Base-by-base conservation (phyloP, 2,888 invertebrate genomes). In the Cerastis rubricosa region DNA sequence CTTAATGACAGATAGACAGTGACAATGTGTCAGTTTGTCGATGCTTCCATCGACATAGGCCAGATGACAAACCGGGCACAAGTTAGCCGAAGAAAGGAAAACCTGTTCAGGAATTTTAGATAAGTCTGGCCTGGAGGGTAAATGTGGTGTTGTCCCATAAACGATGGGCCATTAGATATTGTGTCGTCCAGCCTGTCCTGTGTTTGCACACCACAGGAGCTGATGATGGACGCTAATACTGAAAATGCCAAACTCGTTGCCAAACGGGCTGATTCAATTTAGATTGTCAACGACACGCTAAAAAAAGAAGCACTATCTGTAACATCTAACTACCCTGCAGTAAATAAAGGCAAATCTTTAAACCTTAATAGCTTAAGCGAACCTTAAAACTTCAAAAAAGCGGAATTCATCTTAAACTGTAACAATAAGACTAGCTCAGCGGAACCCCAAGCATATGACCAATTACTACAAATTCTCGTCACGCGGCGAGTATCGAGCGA, bases 401-500 rank as follows among this genome's bases (percentile, higher is more conserved):
- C 14, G 5, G 1, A 40, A 25, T 17, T 29, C 12, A 65, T 12
- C 12, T 25, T 2, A 59, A 43, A 63, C 22, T 22, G 7, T 6
- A 59, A 35, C 43, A 68, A 7, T 17, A 51, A 5, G 17, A 14
- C 61, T 72, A 22, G 29, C 12, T 45, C 49, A 43, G 29, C 17
- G 54, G n/a, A 57, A 78, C 45, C 61, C 11, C 35, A 22, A 40
- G 78, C 78, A 68, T 75, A 57, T 1, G 29, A 87, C 85, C 87
- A 81, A 57, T 1, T 29, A 87, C 85, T 88, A 81, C 65, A 80
- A 81, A 94, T 94, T 94, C 94, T 64, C 78, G 83, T 91, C 94
- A 92, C 94, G 94, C 91, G 67, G 47, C 64, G 71, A 82, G 88
- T 94, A 95, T 95, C 94, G 95, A 95, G 91, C 95, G 94, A 91